phyloP scores from a whole-genome alignment of 2,797 vertebrate genomes.

The Pipistrellus nathusii region DNA sequence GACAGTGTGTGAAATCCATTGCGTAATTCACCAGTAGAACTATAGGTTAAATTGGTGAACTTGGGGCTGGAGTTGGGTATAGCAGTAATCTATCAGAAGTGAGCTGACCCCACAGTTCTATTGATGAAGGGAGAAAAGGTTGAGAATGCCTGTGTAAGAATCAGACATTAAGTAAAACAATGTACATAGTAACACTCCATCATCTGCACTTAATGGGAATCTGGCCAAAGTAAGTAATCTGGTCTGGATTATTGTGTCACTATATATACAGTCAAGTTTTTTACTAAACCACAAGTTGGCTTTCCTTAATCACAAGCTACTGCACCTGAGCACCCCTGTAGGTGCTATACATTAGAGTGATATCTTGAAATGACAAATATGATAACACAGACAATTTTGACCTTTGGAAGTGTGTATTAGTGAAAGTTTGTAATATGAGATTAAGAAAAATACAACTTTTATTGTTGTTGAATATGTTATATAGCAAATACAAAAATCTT shows the following conservation, averaged over 20 bases:
- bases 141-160: background rate
- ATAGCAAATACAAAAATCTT: background rate
- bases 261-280: slow-evolving; percentile 19
- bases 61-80: background rate
- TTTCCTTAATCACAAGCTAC: slow-evolving; percentile 26
- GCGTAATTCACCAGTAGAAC: slow-evolving; percentile 55
- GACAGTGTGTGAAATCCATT: background rate
- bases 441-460: background rate
- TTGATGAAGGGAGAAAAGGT: background rate
- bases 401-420: background rate
- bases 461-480: background rate
- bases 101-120: background rate
- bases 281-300: background rate
- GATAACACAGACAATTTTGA: background rate
- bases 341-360: background rate
- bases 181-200: background rate
- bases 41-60: background rate
- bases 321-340: background rate
- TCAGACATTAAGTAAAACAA: slow-evolving; percentile 2
- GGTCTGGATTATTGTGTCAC: slow-evolving; percentile 35
- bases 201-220: background rate
- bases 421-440: background rate
- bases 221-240: slow-evolving; percentile 8
- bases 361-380: background rate
- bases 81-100: background rate